Percentiles rank a stretch among this genome's conserved stretches.
Conservation (phyloP, 2,797 vertebrate species). For the Brotula barbata region DNA sequence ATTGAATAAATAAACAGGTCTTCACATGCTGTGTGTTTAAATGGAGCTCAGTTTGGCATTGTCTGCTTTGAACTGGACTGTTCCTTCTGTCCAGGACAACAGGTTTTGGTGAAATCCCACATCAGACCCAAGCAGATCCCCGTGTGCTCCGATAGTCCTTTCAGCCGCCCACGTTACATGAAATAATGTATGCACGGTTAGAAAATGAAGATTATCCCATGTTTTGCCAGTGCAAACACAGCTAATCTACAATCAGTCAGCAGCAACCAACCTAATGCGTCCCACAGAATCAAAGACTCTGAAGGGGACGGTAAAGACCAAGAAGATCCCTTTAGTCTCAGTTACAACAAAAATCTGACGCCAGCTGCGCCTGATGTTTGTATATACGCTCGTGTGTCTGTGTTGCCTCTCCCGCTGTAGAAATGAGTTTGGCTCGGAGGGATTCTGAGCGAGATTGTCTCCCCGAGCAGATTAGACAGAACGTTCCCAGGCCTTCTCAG, state of each 20-base stretch:
- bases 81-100: not conserved
- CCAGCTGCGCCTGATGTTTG: constrained; percentile 63
- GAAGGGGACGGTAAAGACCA: not conserved
- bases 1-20: too few relatives aligned
- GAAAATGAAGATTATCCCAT: not conserved
- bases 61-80: constrained; percentile 17
- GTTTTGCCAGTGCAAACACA: not conserved
- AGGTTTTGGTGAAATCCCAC: not conserved
- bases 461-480: constrained; percentile 62
- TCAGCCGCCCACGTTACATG: not conserved
- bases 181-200: not conserved
- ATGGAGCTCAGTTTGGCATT: too few relatives aligned
- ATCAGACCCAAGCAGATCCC: not conserved
- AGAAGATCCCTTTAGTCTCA: constrained; percentile 17
- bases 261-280: too few relatives aligned
- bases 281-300: too few relatives aligned
- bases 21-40: too few relatives aligned
- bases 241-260: too few relatives aligned
- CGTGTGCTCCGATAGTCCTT: not conserved
- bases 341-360: constrained; percentile 38
- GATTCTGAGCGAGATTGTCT: constrained; percentile 33
- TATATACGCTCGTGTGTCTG: constrained; percentile 43
- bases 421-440: constrained; percentile 45
- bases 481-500: constrained; percentile 62
- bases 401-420: constrained; percentile 33